phyloP scores from a whole-genome alignment of 2,797 vertebrate genomes.

The Clamator glandarius region DNA sequence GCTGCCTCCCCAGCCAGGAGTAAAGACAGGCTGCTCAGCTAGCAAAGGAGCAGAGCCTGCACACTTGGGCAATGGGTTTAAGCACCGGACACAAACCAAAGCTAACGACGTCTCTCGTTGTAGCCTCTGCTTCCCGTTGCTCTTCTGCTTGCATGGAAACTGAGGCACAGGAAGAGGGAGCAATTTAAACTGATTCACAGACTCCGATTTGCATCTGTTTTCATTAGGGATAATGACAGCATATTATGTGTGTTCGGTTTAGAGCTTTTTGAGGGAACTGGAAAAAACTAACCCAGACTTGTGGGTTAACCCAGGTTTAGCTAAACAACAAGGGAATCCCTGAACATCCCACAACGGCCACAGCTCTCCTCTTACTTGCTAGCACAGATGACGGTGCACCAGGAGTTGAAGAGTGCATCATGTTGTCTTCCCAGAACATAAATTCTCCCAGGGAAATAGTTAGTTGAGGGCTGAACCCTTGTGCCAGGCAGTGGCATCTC shows the following conservation, averaged over 20 bases:
- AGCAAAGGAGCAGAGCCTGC: neutral
- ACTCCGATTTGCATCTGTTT: neutral
- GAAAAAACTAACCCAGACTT: neutral
- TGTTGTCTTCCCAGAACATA: neutral
- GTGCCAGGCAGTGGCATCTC: neutral
- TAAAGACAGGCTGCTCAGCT: neutral
- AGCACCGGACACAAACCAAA: neutral
- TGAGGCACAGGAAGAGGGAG: neutral
- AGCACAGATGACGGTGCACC: neutral
- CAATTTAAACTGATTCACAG: neutral
- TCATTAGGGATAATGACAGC: neutral
- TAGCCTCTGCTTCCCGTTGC: neutral
- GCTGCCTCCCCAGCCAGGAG: neutral
- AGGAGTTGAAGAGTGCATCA: neutral
- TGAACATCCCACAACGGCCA: neutral
- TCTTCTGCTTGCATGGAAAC: neutral
- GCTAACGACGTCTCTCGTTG: fast-evolving
- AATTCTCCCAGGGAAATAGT: neutral
- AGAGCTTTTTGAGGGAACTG: neutral
- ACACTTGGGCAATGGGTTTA: neutral
- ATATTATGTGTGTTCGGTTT: neutral
- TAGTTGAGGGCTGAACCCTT: neutral
- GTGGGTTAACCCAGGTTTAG: neutral
- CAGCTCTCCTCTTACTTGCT: neutral
- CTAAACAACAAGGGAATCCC: neutral